Evolutionary conservation across 2,888 invertebrate genomes (phyloP), one percentile per base, ranked within the genome.

Genomic region (Agrilus biguttatus): DNA sequence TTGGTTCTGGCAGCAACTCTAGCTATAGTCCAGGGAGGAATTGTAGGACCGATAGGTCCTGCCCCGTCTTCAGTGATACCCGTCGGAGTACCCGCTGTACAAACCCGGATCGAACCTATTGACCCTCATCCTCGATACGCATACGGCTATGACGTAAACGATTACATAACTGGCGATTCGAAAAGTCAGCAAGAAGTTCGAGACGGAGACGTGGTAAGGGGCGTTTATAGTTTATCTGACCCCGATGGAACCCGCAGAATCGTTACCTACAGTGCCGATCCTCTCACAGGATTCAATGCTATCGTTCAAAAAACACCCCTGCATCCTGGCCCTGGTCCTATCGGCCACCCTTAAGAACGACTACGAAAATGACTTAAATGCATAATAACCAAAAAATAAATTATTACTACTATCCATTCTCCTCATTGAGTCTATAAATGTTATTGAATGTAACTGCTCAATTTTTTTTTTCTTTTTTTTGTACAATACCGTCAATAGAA

Each of bases 161-260:
- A 65, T 48, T 56, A 54, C 19, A 55, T 57, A 35, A 64, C 64
- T 14, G 65, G 65, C 2, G 65, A 65, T 48, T 60, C 59, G 19
- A 65, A 65, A 44, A 63, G 59, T 46, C 65, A 65, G 47, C 59
- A 62, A 47, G 64, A 65, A 49, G 54, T 53, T 10, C 55, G 64
- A 35, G 48, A 57, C 42, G 64, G 64, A 4, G 61, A 65, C 45
- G 54, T 59, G 21, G 64, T 65, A 36, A 55, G 57, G 39, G 64
- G 64, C 1, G 61, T 61, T 48, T 65, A 65, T 53, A 63, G 62
- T 45, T 49, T 64, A 19, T 60, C 58, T 13, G 63, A 64, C 46
- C 61, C 63, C 2, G 63, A 63, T 51, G 63, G 63, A 43, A 56
- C 58, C 45, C 54, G 62, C 39, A 55, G 63, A 43, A 60, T 60